These are phyloP conservation scores for Liolophura sinensis DNA, from an alignment of 1,140 invertebrate genomes.

Conservation along the genomic window DNA sequence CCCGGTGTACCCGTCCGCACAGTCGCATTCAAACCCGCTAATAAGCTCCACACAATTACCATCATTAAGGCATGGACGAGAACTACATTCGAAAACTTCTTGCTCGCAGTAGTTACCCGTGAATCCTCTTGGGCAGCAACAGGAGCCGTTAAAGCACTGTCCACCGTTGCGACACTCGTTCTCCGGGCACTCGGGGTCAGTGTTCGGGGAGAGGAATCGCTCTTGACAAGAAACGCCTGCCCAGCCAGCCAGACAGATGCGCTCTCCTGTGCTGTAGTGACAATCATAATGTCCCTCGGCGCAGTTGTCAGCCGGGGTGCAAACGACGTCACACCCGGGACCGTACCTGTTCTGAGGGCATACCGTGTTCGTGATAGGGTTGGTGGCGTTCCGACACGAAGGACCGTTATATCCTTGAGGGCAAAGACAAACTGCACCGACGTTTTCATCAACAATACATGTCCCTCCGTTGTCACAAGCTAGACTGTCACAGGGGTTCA, in stretches of 20 bases:
- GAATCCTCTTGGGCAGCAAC: constrained; percentile 15
- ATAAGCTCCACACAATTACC: constrained; percentile 21
- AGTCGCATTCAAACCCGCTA: constrained; percentile 18
- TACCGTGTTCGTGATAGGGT: neutral
- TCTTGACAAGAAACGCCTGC: constrained; percentile 11
- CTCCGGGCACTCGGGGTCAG: constrained; percentile 20
- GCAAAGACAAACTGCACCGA: constrained; percentile 19
- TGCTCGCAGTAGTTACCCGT: constrained; percentile 17
- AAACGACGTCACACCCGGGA: constrained; percentile 9
- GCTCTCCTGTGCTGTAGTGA: constrained; percentile 10
- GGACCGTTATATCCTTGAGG: constrained; percentile 14
- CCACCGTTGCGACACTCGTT: constrained; percentile 18
- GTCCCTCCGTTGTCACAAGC: constrained; percentile 18
- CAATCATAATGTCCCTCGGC: constrained; percentile 22
- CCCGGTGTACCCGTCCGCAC: constrained; percentile 89
- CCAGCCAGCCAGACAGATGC: constrained; percentile 23
- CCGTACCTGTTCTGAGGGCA: constrained; percentile 19
- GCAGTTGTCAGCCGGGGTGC: constrained; percentile 14
- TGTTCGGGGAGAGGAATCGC: constrained; percentile 4
- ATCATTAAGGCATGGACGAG: constrained; percentile 20
- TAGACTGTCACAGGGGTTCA: constrained; percentile 10
- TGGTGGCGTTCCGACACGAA: constrained; percentile 10
- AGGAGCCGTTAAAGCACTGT: constrained; percentile 19
- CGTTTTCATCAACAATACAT: constrained; percentile 8
- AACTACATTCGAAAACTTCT: constrained; percentile 19